phyloP scores from a whole-genome alignment of 2,113 vertebrate species.

The Trochalopteron elliotii region DNA sequence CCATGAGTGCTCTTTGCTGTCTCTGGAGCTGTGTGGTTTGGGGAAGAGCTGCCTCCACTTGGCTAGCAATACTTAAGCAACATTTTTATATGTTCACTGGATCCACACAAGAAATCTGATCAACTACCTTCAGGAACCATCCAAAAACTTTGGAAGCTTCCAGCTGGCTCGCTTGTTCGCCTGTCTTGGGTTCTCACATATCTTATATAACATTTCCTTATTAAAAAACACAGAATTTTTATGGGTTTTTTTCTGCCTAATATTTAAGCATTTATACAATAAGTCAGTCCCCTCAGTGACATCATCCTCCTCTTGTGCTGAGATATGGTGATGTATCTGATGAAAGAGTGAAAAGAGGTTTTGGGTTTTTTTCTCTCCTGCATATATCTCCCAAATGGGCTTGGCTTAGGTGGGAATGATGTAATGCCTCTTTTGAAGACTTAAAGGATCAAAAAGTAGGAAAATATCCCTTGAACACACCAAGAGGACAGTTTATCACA shows the following conservation, averaged over 20 bases:
- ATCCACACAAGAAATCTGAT: neutral
- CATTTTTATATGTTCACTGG: neutral
- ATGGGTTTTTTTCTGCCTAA: neutral
- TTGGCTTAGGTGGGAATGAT: neutral
- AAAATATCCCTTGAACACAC: neutral
- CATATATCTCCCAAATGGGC: neutral
- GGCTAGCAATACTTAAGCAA: neutral
- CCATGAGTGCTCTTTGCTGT: neutral
- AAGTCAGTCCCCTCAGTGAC: neutral
- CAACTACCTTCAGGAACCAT: neutral
- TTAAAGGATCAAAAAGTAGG: neutral
- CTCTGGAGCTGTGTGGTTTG: neutral
- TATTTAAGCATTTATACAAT: neutral
- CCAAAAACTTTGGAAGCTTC: neutral
- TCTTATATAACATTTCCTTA: neutral
- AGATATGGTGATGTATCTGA: neutral
- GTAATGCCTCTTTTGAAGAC: neutral
- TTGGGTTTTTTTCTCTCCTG: neutral
- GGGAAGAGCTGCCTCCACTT: neutral
- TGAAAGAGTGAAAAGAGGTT: neutral
- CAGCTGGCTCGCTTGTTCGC: neutral
- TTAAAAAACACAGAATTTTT: neutral
- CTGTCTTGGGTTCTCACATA: neutral
- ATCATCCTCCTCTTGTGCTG: neutral
- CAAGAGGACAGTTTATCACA: neutral